phyloP scores from a whole-genome alignment of 2,113 vertebrate species.

The Alectura lathami region DNA sequence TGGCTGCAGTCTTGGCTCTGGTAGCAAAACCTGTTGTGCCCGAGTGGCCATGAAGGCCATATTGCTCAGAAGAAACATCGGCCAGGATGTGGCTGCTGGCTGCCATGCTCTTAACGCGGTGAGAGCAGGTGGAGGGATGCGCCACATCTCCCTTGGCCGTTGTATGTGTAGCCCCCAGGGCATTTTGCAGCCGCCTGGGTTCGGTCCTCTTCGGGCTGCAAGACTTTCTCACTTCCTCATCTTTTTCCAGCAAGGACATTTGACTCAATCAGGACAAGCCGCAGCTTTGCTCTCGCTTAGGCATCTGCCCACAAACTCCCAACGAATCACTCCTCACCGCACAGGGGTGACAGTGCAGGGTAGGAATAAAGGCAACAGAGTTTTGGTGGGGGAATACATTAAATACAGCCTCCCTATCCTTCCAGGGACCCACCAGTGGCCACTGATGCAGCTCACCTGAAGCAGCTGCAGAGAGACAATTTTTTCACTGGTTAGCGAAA shows the following conservation, averaged over 20 bases:
- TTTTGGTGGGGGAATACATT: neutral
- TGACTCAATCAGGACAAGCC: neutral
- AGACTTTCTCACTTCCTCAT: neutral
- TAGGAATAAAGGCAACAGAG: neutral
- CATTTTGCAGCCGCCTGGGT: neutral
- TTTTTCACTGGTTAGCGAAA: neutral
- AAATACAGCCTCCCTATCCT: neutral
- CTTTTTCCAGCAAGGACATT: neutral
- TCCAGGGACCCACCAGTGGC: neutral
- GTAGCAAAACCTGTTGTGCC: slow-evolving; percentile 20
- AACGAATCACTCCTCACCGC: neutral
- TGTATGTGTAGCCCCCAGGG: neutral
- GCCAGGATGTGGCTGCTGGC: neutral
- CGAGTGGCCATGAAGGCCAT: neutral
- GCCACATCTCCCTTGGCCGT: neutral
- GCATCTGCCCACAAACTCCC: neutral
- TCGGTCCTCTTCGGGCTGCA: neutral
- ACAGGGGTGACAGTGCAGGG: neutral
- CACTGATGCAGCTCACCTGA: neutral
- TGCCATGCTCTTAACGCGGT: rapidly evolving
- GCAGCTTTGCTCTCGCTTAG: neutral
- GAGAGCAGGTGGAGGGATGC: neutral
- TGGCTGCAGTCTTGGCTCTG: slow-evolving; percentile 47
- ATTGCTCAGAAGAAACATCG: neutral
- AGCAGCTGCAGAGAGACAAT: neutral